Base-by-base conservation (phyloP, 2,113 vertebrate genomes). In the Tragulus kanchil region DNA sequence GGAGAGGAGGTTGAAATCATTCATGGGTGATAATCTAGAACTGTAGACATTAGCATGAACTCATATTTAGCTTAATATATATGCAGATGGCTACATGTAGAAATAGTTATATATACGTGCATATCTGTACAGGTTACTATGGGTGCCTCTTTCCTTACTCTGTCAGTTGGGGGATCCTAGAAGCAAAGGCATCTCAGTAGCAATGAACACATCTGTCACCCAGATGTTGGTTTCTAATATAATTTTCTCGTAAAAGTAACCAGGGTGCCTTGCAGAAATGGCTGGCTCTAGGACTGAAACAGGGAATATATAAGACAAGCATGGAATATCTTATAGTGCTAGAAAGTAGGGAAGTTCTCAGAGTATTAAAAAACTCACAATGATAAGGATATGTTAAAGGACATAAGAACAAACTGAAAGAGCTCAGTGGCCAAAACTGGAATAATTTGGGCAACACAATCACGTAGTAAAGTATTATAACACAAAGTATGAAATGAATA, bases 331-430 rank as follows among this genome's bases (percentile, higher is more conserved):
- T 26, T 45, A 1, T 13, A 25, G 83, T 36, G 26, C 26, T 67
- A 78, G 73, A 36, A 93, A 93, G 45, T 67, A 79, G 69, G 21
- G 36, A 79, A 79, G 15, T 28, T 87, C 61, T 87, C 84, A 87
- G 48, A 58, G 64, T n/a, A 28, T 52, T 61, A 77, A 64, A 54
- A 88, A 48, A 21, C 6, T 16, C 78, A 62, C 13, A 45, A 14
- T 45, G n/a, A 64, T 64, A 31, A 84, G 21, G 8, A 16, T 50
- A 50, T 75, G 90, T 75, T 75, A 93, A 78, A 69, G 58, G n/a
- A 94, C 48, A 48, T 31, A 9, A 62, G 31, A 56, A n/a, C 85
- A 54, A 82, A 86, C 50, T 3, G 45, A 91, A 56, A 26, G 82
- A 62, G 10, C 52, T 84, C 11, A 25, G 13, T 21, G 73, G 78